phyloP scores from a whole-genome alignment of 2,888 invertebrate species.

The Drosophila mayaguana region DNA sequence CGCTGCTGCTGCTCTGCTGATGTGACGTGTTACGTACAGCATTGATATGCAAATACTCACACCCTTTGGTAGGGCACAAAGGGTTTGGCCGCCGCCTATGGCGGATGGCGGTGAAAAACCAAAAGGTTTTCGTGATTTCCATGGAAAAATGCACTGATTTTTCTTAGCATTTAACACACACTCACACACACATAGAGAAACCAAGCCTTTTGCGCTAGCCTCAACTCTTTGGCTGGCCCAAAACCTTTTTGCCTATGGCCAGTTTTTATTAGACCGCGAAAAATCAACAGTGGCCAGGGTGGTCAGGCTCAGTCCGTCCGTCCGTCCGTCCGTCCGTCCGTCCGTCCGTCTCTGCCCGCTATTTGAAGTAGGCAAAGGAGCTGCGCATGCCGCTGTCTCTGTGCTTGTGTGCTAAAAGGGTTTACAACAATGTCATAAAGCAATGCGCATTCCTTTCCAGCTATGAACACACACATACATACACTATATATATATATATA shows the following conservation, averaged over 20 bases:
- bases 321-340: too few species aligned
- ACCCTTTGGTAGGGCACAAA: slow-evolving; percentile 53
- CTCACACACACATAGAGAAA: not conserved
- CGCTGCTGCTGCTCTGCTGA: not conserved
- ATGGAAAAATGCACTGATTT: slow-evolving; percentile 66
- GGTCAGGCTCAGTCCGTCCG: slow-evolving; percentile 35
- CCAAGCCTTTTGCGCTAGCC: slow-evolving; percentile 27
- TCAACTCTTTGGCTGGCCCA: slow-evolving; percentile 66
- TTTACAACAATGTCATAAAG: slow-evolving; percentile 76
- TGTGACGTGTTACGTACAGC: slow-evolving; percentile 4
- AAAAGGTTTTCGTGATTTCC: slow-evolving; percentile 66
- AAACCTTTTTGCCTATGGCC: slow-evolving; percentile 42
- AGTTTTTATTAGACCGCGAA: slow-evolving; percentile 77
- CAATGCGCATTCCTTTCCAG: slow-evolving; percentile 61
- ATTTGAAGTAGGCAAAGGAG: slow-evolving; percentile 33
- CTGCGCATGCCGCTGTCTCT: slow-evolving; percentile 7
- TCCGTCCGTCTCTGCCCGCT: not conserved
- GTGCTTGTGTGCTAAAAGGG: slow-evolving; percentile 63
- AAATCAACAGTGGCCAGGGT: slow-evolving; percentile 77
- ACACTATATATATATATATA: not conserved
- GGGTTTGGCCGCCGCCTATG: slow-evolving; percentile 12
- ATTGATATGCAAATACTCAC: slow-evolving; percentile 74
- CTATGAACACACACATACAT: slow-evolving; percentile 12
- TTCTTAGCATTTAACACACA: slow-evolving; percentile 56
- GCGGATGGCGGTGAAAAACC: slow-evolving; percentile 48